Conservation (phyloP, 2,113 vertebrate genomes). For the Spea bombifrons region DNA sequence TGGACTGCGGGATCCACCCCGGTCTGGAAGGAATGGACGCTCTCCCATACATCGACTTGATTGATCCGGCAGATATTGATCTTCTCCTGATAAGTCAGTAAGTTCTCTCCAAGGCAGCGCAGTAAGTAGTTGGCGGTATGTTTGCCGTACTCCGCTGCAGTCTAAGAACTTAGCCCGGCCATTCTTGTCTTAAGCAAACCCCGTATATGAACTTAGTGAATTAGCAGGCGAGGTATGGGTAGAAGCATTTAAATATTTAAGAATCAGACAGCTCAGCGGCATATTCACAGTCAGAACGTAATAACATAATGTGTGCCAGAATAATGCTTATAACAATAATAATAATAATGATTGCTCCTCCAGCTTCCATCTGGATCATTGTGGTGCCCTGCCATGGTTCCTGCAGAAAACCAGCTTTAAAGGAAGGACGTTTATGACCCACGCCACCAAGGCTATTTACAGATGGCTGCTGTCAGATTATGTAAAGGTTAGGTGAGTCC, state of each 20-base stretch:
- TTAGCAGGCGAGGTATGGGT: too few species aligned
- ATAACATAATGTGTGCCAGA: too few species aligned
- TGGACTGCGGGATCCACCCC: slow-evolving; percentile 97
- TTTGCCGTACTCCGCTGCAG: too few species aligned
- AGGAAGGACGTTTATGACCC: slow-evolving; percentile 97
- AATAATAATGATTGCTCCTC: background rate
- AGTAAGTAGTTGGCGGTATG: too few species aligned
- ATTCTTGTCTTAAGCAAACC: background rate
- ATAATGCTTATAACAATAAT: too few species aligned
- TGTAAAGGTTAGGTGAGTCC: slow-evolving; percentile 92
- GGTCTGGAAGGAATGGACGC: slow-evolving; percentile 97
- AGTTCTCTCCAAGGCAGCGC: slow-evolving; percentile 55
- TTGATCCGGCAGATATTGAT: slow-evolving; percentile 96
- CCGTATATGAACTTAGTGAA: too few species aligned
- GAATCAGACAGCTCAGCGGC: too few species aligned
- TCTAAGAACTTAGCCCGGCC: background rate
- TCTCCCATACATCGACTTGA: slow-evolving; percentile 94
- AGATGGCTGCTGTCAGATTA: slow-evolving; percentile 97
- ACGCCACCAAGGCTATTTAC: slow-evolving; percentile 98
- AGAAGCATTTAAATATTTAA: too few species aligned
- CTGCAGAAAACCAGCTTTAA: slow-evolving; percentile 98
- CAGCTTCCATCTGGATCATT: slow-evolving; percentile 97
- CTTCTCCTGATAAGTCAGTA: slow-evolving; percentile 96
- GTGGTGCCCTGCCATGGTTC: slow-evolving; percentile 96
- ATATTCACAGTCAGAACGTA: too few species aligned